Base-by-base conservation (phyloP, 2,113 vertebrate genomes). In the Chaetodon trifascialis region DNA sequence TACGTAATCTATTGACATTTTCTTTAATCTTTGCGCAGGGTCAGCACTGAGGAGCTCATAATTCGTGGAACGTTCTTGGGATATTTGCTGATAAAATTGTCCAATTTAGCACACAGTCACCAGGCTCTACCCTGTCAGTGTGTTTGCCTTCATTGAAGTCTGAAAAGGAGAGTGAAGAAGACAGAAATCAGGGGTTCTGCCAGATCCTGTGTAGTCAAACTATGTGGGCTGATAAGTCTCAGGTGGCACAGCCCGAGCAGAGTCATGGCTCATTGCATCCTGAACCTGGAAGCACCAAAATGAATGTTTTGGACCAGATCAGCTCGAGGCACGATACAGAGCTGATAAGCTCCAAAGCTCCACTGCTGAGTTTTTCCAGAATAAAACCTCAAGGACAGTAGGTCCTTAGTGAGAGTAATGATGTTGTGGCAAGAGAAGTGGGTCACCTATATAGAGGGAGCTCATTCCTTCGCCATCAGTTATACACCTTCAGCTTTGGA, bases 381-480 rank as follows among this genome's bases (percentile, higher is more conserved):
- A 47, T 36, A 78, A 64, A 47, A 72, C 65, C 77, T 73, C 2
- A 5, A 70, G 68, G 47, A 79, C 46, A 77, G 63, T 68, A 38
- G 73, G 42, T 25, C 40, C 67, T 73, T 23, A 46, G 68, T 69
- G 56, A 85, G 76, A 86, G 23, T 69, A 69, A 88, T 83, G 51
- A 75, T 79, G 60, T 70, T 79, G 46, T 66, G 79, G 40, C 56
- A 52, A 60, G 34, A 86, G 70, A 88, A 89, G 54, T 85, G 70
- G 80, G 84, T 86, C 84, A 74, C 81, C 65, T 76, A 21, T 82
- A 79, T 74, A 76, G 56, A 10, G 21, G n/a, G 40, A 0, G 34
- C 59, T 46, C 40, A 80, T 76, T 70, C 34, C 34, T 54, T 74
- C 42, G 21, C 60, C 34, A 40, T 84, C 21, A 74, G 79, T 79